Evolutionary conservation across 1,140 invertebrate genomes (phyloP).

Genomic region (Sitophilus oryzae): DNA sequence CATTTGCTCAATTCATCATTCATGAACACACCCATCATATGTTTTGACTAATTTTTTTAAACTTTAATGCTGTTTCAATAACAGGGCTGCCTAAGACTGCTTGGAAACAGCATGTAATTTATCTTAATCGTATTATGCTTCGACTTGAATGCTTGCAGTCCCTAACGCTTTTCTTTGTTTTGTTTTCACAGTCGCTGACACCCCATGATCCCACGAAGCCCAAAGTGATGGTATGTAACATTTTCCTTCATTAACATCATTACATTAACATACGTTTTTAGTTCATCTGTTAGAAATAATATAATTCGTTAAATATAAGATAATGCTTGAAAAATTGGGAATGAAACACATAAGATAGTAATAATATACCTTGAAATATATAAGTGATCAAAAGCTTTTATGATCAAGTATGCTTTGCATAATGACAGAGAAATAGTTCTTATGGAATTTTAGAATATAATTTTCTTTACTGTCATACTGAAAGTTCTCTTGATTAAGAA

Average conservation of each 20-base stretch:
- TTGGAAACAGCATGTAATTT: conserved; percentile 1
- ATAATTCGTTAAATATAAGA: no score
- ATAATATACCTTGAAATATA: no score
- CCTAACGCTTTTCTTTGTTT: conserved; percentile 43
- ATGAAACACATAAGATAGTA: no score
- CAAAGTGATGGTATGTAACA: conserved; percentile 51
- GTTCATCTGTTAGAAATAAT: not conserved
- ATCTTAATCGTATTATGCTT: conserved; percentile 1
- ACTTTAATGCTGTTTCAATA: not conserved
- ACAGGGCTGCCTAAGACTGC: not conserved
- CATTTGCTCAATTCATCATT: no score
- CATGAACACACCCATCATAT: no score
- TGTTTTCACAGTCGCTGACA: conserved; percentile 44
- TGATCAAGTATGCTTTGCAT: no score
- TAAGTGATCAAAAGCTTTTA: no score
- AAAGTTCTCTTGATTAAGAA: no score
- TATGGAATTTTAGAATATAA: no score
- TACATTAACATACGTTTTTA: not conserved
- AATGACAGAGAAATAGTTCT: no score
- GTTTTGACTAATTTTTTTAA: conserved; percentile 5
- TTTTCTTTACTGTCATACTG: no score
- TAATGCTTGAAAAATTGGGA: no score
- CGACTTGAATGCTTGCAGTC: conserved; percentile 17
- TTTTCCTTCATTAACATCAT: not conserved
- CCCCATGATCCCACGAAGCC: conserved; percentile 50